These are phyloP conservation scores for Caranx ignobilis DNA, from an alignment of 2,113 vertebrate genomes.

Conservation along the genomic window DNA sequence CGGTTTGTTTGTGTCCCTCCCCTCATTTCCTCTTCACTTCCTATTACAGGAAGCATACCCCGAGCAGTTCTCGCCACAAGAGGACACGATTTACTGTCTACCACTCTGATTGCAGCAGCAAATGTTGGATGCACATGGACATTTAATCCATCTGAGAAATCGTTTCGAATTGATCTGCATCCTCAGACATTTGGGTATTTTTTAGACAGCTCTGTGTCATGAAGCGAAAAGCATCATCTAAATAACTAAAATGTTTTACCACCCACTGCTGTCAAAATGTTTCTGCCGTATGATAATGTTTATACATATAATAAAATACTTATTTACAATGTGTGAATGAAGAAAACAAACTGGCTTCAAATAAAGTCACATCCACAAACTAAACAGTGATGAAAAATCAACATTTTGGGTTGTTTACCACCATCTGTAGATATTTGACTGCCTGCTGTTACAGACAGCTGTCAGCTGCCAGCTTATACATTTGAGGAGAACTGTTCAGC, in stretches of 20 bases:
- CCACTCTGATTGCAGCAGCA: background rate
- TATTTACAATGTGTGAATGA: background rate
- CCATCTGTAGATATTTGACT: background rate
- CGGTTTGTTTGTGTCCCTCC: slow-evolving; percentile 36
- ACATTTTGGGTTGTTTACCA: background rate
- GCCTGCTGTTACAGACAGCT: background rate
- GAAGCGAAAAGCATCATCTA: background rate
- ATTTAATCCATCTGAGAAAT: slow-evolving; percentile 4
- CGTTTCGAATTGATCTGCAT: background rate
- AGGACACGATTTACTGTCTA: background rate
- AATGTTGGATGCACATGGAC: background rate
- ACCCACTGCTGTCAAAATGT: background rate
- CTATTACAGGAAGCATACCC: slow-evolving; percentile 35
- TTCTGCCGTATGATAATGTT: background rate
- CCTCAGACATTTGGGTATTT: too few relatives aligned
- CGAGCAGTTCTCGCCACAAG: background rate
- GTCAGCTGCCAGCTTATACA: slow-evolving; percentile 6
- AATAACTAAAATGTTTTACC: background rate
- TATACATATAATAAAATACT: background rate
- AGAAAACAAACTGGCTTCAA: background rate
- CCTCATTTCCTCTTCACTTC: slow-evolving; percentile 52
- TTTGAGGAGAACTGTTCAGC: background rate
- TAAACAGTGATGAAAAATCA: background rate
- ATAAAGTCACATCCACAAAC: background rate
- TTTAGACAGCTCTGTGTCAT: background rate